Percentiles rank a stretch among this genome's conserved stretches.
Conservation (phyloP, 2,797 vertebrate genomes). For the Labroides dimidiatus region DNA sequence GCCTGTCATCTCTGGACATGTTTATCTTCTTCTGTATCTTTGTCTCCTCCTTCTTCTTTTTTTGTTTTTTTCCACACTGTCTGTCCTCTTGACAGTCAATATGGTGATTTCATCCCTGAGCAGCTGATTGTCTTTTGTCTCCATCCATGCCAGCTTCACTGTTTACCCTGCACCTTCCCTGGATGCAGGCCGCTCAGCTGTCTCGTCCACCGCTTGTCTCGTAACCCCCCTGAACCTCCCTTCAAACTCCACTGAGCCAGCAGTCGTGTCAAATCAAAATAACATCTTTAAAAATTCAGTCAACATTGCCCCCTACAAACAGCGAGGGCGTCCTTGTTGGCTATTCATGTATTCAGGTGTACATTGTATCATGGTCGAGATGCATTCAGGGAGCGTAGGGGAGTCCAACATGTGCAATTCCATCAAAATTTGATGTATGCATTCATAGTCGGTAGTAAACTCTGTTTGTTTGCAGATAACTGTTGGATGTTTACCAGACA, state of each 20-base stretch:
- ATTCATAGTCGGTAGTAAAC: conserved; percentile 76
- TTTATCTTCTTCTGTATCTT: conserved; percentile 46
- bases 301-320: conserved; percentile 79
- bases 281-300: conserved; percentile 85
- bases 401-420: conserved; percentile 65
- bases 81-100: conserved; percentile 49
- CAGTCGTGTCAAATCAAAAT: conserved; percentile 80
- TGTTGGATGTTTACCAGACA: conserved; percentile 70
- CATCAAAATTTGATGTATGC: conserved; percentile 85
- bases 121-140: conserved; percentile 62
- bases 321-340: conserved; percentile 74
- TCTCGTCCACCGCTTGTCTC: conserved; percentile 44
- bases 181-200: conserved; percentile 34
- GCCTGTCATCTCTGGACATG: conserved; percentile 51
- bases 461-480: conserved; percentile 85
- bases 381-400: conserved; percentile 57
- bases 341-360: conserved; percentile 86
- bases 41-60: neutral
- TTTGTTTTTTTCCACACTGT: conserved; percentile 38
- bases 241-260: conserved; percentile 58
- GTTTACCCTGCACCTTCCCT: conserved; percentile 59
- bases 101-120: conserved; percentile 56
- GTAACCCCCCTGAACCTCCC: neutral
- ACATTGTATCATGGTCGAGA: conserved; percentile 81
- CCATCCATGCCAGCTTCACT: conserved; percentile 38